These are phyloP conservation scores for Myotis findleyi DNA, from an alignment of 2,797 vertebrate genomes.

Conservation along the genomic window DNA sequence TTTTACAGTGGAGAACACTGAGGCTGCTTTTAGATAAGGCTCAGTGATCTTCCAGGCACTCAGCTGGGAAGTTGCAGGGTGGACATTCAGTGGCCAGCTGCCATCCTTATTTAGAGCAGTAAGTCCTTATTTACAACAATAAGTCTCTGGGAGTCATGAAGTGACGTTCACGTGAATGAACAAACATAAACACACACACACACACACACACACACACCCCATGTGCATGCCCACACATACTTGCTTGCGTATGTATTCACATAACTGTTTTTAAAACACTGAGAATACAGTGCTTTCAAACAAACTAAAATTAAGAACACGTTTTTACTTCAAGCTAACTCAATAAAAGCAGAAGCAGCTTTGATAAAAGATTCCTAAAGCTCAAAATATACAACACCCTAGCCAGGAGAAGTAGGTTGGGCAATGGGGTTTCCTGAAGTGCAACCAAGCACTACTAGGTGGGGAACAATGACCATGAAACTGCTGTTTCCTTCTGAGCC, in stretches of 20 bases:
- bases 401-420: constrained; percentile 39
- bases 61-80: background rate
- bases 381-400: background rate
- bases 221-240: background rate
- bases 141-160: background rate
- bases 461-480: constrained; percentile 49
- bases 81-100: background rate
- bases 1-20: background rate
- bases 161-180: background rate
- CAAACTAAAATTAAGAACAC: constrained; percentile 9
- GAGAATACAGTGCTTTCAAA: background rate
- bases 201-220: too few species aligned
- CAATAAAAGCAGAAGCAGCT: constrained; percentile 21
- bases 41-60: background rate
- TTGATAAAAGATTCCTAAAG: background rate
- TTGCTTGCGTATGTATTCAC: background rate
- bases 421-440: background rate
- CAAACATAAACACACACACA: background rate
- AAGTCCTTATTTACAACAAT: background rate
- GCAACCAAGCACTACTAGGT: background rate
- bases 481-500: constrained; percentile 46
- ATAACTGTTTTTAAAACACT: background rate
- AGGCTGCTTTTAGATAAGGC: background rate
- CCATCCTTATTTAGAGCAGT: background rate
- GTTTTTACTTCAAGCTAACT: background rate